Base-by-base conservation (phyloP, 2,888 invertebrate species). In the Rotaria sp. region DNA sequence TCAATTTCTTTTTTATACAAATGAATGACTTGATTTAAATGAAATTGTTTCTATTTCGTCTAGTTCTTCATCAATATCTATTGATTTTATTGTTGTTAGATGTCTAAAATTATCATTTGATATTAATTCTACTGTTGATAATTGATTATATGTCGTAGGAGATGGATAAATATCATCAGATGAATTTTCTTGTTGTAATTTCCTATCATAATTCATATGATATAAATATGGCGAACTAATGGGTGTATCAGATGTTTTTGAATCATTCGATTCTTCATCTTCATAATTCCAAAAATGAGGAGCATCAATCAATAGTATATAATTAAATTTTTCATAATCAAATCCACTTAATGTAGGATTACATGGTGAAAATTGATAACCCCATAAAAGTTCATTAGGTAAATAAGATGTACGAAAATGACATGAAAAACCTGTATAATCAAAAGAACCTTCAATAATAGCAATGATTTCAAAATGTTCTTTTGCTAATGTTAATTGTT, bases 341-440 rank as follows among this genome's bases (percentile, higher is more conserved):
- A 84, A 86, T 45, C 80, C 80, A 45, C n/a, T 26, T 26, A 80
- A 45, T 80, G 80, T 67, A 21, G 67, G 35, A 35, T 38, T 35
- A 67, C 67, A 67, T 15, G 80, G 38, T 15, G 67, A 57, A 52
- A 87, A 85, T 8, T 84, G n/a, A 52, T 85, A 87, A 21, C 84
- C 85, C 21, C 85, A 87, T 26, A 85, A 21, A 45, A 87, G 85
- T 45, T 87, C 87, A 48, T 84, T 59, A 8, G 87, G 85, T 59
- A 87, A 84, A 87, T 87, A 87, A 74, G 84, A 84, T 24, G 87
- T 87, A 38, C 87, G 38, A 50, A 84, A 85, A 55, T 85, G 85
- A 85, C 87, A 87, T 18, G 87, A 85, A 24, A 57, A 50, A 15
- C 85, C 87, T 11, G 87, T 87, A 10, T 50, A 55, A 48, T 87